These are phyloP conservation scores for Drosophila ezoana DNA, from an alignment of 2,888 invertebrate species.

Conservation along the genomic window DNA sequence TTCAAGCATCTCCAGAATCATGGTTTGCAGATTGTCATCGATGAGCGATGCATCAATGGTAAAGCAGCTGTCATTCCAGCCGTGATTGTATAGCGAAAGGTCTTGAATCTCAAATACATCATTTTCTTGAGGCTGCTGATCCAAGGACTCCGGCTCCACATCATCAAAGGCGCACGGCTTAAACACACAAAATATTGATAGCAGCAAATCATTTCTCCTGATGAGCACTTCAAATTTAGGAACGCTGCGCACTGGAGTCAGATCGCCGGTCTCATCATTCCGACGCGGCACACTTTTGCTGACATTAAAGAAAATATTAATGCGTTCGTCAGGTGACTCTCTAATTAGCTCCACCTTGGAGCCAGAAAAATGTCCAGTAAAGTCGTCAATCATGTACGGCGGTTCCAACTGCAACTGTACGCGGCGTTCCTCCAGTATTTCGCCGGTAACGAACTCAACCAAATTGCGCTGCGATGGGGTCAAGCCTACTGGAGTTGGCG, in stretches of 20 bases:
- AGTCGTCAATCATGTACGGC: conserved; percentile 36
- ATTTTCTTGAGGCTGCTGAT: conserved; percentile 5
- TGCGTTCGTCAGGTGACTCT: conserved; percentile 29
- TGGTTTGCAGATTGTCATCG: conserved; percentile 38
- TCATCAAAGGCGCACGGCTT: conserved; percentile 33
- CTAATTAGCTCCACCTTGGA: conserved; percentile 40
- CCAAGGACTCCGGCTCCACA: conserved; percentile 2
- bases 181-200: conserved; percentile 46
- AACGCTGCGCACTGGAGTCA: conserved; percentile 38
- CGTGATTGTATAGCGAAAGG: conserved; percentile 29
- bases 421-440: conserved; percentile 50
- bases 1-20: conserved; percentile 42
- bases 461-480: conserved; percentile 36
- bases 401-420: conserved; percentile 40
- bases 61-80: conserved; percentile 49
- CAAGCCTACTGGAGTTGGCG: neutral
- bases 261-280: conserved; percentile 23
- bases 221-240: conserved; percentile 56
- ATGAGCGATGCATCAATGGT: conserved; percentile 45
- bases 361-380: conserved; percentile 31
- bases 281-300: conserved; percentile 53
- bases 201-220: conserved; percentile 26
- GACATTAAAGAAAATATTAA: conserved; percentile 46
- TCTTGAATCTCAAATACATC: conserved; percentile 46
- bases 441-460: conserved; percentile 43